These are phyloP conservation scores for Lutjanus argentimaculatus DNA, from an alignment of 2,797 vertebrate genomes.

Conservation along the genomic window DNA sequence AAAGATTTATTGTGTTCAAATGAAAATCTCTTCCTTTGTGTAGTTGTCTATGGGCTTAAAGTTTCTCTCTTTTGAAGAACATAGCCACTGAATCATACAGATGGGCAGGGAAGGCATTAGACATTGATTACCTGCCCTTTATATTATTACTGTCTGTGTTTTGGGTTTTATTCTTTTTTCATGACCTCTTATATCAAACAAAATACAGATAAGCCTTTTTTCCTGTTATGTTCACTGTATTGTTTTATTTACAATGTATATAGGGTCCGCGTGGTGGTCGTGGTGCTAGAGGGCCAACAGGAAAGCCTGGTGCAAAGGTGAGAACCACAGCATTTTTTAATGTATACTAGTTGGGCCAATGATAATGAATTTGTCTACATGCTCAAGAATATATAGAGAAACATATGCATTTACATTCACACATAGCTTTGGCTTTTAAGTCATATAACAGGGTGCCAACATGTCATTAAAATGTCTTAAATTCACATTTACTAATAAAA, in stretches of 20 bases:
- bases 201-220: not conserved
- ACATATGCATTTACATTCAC: too few species aligned
- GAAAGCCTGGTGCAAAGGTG: slow-evolving; percentile 98
- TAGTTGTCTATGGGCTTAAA: slow-evolving; percentile 19
- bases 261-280: slow-evolving; percentile 97
- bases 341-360: not conserved
- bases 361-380: not conserved
- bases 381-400: not conserved
- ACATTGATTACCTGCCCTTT: not conserved
- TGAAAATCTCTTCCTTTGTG: slow-evolving; percentile 42
- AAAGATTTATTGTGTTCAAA: slow-evolving; percentile 60
- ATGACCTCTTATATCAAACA: not conserved
- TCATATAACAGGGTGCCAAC: too few species aligned
- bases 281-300: slow-evolving; percentile 96
- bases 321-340: slow-evolving; percentile 5
- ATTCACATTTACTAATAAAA: too few species aligned
- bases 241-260: slow-evolving; percentile 11
- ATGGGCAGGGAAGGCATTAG: not conserved
- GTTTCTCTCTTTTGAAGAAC: slow-evolving; percentile 22
- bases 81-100: slow-evolving; percentile 16
- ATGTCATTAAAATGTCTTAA: too few species aligned
- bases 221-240: not conserved
- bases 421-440: too few species aligned
- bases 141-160: slow-evolving; percentile 5
- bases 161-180: not conserved